Percentiles rank a stretch among this genome's conserved stretches.
Evolutionary conservation across 2,113 vertebrate genomes (phyloP).

Genomic region (Salvator merianae): DNA sequence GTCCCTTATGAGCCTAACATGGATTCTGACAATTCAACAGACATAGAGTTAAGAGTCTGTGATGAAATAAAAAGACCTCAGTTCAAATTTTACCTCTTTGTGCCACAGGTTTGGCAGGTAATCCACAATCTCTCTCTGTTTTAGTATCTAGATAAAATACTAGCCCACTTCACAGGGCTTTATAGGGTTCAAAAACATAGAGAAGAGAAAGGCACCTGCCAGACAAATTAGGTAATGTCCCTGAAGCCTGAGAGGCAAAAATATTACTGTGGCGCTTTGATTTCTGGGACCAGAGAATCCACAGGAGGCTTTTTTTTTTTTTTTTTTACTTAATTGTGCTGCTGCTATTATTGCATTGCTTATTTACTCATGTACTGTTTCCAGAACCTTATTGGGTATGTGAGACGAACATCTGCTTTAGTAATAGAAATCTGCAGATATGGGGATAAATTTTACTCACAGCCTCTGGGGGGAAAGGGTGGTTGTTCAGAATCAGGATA

Average conservation of each 20-base stretch:
- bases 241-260: neutral
- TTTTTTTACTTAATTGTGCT: neutral
- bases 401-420: slow-evolving; percentile 54
- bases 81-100: neutral
- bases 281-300: neutral
- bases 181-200: too few relatives aligned
- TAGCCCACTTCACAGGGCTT: neutral
- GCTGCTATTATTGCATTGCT: neutral
- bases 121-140: neutral
- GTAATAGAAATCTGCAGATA: slow-evolving; percentile 22
- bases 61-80: neutral
- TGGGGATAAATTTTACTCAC: slow-evolving; percentile 43
- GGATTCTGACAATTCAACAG: neutral
- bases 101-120: neutral
- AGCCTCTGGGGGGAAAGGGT: slow-evolving; percentile 16
- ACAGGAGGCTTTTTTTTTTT: neutral
- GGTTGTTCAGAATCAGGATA: slow-evolving; percentile 11
- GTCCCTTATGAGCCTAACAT: neutral
- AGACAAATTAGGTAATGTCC: neutral
- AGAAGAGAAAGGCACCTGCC: neutral
- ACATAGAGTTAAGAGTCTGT: neutral
- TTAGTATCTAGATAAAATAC: neutral
- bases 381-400: neutral
- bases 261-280: neutral
- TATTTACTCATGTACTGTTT: neutral